Evolutionary conservation across 2,797 vertebrate species (phyloP).

Genomic region (Euphonia xanthogaster): DNA sequence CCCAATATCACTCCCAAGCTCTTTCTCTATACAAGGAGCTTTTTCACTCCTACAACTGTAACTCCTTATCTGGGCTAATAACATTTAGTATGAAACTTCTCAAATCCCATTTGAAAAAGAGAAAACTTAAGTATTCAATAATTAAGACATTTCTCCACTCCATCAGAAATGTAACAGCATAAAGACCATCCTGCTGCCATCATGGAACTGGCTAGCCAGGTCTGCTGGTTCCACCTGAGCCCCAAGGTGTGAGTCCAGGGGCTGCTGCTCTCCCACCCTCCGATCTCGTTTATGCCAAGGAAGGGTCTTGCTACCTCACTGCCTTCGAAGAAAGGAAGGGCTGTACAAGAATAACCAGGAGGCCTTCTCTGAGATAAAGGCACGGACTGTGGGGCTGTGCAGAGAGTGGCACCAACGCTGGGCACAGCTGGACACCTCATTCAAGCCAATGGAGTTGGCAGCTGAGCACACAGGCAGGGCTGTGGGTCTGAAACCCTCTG

Average conservation of each 20-base stretch:
- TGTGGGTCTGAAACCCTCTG: background rate
- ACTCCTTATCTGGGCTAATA: conserved; percentile 8
- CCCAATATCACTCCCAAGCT: background rate
- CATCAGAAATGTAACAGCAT: background rate
- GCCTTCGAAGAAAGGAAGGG: background rate
- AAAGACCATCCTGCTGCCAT: background rate
- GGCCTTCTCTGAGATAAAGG: background rate
- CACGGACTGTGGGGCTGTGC: rapidly evolving
- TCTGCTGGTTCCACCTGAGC: background rate
- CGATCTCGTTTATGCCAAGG: rapidly evolving
- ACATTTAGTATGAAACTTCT: background rate
- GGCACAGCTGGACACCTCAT: background rate
- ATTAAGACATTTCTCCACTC: background rate
- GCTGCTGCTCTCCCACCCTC: background rate
- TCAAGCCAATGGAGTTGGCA: background rate
- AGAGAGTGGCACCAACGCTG: rapidly evolving
- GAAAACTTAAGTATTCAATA: background rate
- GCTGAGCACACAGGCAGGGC: background rate
- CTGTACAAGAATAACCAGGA: background rate
- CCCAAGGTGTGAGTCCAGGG: background rate
- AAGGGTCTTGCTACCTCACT: background rate
- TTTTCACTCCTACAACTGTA: background rate
- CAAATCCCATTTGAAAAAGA: background rate
- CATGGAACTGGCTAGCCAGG: rapidly evolving
- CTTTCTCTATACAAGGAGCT: background rate